phyloP scores from a whole-genome alignment of 64 coral and sea anemone species.

The Montipora capricornis region DNA sequence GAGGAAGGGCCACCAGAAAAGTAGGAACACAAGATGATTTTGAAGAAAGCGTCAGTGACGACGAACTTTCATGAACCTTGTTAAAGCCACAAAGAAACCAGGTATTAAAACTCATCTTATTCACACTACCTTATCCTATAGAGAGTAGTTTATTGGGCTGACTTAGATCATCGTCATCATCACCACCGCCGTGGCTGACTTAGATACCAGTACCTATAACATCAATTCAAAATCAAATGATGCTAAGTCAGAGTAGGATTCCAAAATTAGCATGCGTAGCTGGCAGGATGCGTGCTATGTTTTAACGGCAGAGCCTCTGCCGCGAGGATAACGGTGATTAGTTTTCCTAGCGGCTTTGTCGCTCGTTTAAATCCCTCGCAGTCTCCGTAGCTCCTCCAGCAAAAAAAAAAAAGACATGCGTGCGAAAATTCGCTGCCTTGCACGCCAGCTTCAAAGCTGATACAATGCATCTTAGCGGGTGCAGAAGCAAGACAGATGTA shows the following conservation, averaged over 20 bases:
- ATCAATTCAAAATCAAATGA: not conserved
- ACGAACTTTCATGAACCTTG: not conserved
- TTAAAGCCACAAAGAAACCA: not conserved
- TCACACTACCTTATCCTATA: not conserved
- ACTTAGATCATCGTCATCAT: no score
- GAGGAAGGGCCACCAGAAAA: not conserved
- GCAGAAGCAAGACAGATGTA: no score
- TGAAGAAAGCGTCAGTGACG: not conserved
- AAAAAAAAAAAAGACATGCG: not conserved
- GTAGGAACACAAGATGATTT: not conserved
- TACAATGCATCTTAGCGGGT: not conserved
- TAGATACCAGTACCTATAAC: not conserved
- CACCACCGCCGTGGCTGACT: not conserved
- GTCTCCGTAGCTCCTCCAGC: not conserved
- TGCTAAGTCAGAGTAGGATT: not conserved
- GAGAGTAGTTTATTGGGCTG: not conserved
- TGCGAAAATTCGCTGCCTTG: not conserved
- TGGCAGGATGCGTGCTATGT: not conserved
- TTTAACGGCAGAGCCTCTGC: not conserved
- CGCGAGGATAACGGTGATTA: not conserved
- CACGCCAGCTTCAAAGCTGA: not conserved
- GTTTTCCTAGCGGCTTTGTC: not conserved
- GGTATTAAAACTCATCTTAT: not conserved
- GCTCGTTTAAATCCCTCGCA: not conserved
- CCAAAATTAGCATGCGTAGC: not conserved